A percentile compares a stretch with the other conserved stretches of the same genome.
Conservation (phyloP, 2,888 invertebrate genomes). For the Orthonevra nobilis region DNA sequence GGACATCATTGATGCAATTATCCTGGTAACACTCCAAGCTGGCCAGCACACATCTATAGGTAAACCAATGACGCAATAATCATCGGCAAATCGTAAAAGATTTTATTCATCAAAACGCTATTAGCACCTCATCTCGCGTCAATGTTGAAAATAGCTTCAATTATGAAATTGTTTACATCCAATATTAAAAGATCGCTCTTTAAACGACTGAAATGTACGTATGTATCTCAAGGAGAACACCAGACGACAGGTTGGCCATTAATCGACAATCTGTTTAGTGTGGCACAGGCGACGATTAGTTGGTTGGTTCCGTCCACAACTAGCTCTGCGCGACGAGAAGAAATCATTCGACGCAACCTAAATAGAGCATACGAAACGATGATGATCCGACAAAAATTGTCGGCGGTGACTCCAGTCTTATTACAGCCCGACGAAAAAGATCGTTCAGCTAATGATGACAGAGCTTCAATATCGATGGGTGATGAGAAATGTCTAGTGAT, state of each 20-base stretch:
- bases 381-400: constrained; percentile 20
- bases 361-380: constrained; percentile 14
- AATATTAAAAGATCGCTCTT: neutral
- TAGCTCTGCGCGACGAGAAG: constrained; percentile 19
- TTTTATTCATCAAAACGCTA: constrained; percentile 1
- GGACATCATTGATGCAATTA: no score
- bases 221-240: constrained; percentile 10
- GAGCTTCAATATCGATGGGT: constrained; percentile 46
- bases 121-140: constrained; percentile 8
- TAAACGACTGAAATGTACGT: neutral
- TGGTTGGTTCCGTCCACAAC: constrained; percentile 7
- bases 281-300: constrained; percentile 11
- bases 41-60: no score
- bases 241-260: constrained; percentile 57
- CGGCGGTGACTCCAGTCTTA: constrained; percentile 39
- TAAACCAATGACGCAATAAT: no score
- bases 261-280: constrained; percentile 36
- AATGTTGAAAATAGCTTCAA: constrained; percentile 11
- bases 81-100: no score
- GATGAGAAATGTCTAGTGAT: constrained; percentile 3
- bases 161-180: constrained; percentile 29
- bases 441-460: constrained; percentile 58
- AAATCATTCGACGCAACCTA: constrained; percentile 36
- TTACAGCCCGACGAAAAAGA: constrained; percentile 44
- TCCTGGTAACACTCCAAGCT: no score